phyloP scores from a whole-genome alignment of 2,113 vertebrate species.

The Conger conger region DNA sequence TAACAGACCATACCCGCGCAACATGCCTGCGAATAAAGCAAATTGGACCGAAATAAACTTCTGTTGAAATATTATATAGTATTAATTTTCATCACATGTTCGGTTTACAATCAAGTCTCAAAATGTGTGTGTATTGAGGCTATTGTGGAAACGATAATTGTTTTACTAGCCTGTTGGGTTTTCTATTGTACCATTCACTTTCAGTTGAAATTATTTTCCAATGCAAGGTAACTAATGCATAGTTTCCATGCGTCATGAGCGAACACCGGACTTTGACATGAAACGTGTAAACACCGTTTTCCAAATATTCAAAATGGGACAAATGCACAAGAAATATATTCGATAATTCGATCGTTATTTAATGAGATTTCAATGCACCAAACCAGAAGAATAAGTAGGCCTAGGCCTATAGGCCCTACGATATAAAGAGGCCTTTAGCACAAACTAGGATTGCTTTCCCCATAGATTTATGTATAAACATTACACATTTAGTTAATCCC shows the following conservation, averaged over 20 bases:
- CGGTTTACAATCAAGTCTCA: not conserved
- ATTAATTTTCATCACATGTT: not conserved
- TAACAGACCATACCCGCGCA: not conserved
- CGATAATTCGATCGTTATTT: not conserved
- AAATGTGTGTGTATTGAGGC: not conserved
- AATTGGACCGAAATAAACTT: not conserved
- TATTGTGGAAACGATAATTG: not conserved
- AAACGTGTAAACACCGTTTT: not conserved
- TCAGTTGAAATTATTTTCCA: not conserved
- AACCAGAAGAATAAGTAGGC: not conserved
- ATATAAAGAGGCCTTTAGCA: not conserved
- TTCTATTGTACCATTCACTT: not conserved
- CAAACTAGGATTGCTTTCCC: not conserved
- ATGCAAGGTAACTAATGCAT: not conserved
- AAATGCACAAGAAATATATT: not conserved
- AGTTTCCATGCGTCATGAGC: not conserved
- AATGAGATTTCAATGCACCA: not conserved
- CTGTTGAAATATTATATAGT: not conserved
- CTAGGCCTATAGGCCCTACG: not conserved
- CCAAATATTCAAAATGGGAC: not conserved
- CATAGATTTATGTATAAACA: not conserved
- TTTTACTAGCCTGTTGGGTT: not conserved
- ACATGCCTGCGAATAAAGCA: not conserved
- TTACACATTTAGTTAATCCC: no score
- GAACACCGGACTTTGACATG: not conserved